phyloP scores from a whole-genome alignment of 2,797 vertebrate genomes.

The Pseudopleuronectes americanus region DNA sequence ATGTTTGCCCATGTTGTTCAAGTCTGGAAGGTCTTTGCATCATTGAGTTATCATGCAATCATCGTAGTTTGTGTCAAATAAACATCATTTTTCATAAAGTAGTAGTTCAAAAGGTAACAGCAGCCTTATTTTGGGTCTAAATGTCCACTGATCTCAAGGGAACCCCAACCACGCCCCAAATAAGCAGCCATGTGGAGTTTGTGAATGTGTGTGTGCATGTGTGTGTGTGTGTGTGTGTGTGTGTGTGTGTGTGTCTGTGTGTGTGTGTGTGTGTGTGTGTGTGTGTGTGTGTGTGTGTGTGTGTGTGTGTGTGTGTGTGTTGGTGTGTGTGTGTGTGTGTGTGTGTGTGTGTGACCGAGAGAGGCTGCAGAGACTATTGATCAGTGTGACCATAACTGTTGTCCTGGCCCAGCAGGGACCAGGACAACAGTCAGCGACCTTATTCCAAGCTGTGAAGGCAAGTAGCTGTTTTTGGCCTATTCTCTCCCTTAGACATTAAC shows the following conservation, averaged over 20 bases:
- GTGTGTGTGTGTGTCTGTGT: no score
- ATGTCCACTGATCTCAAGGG: constrained; percentile 45
- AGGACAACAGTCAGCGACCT: constrained; percentile 67
- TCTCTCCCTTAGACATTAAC: constrained; percentile 23
- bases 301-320: constrained; percentile 29
- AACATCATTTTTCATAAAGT: constrained; percentile 37
- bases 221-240: constrained; percentile 27
- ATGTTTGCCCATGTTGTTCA: background rate
- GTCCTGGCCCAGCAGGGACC: constrained; percentile 64
- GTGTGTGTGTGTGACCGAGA: constrained; percentile 4
- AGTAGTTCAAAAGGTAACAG: constrained; percentile 51
- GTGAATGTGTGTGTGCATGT: constrained; percentile 17
- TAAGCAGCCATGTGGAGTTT: constrained; percentile 38
- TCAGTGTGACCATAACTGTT: constrained; percentile 71
- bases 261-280: constrained; percentile 18
- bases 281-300: constrained; percentile 18
- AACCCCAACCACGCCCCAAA: constrained; percentile 26
- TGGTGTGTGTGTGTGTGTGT: no score
- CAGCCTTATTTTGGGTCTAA: constrained; percentile 46
- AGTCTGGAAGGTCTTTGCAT: constrained; percentile 7
- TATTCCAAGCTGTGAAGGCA: constrained; percentile 51
- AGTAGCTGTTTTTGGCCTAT: constrained; percentile 38
- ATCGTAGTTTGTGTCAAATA: constrained; percentile 32
- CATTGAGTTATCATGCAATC: constrained; percentile 33
- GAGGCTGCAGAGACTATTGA: constrained; percentile 73